Conservation (phyloP, 2,888 invertebrate genomes). For the Oxystoma pomonae region DNA sequence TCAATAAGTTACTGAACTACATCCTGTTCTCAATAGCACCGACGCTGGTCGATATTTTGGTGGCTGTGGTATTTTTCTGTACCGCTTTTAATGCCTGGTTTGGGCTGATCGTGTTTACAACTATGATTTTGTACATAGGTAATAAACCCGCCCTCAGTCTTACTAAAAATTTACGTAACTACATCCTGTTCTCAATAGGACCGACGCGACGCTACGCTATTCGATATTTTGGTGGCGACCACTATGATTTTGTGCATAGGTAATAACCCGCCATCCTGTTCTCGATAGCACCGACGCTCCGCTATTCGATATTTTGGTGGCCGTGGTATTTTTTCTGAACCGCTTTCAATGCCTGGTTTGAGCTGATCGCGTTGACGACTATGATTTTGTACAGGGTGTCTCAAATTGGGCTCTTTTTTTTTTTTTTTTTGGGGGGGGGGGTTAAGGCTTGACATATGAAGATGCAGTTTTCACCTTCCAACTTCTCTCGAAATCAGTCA, state of each 20-base stretch:
- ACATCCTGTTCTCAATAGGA: conserved; percentile 86
- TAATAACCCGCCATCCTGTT: too few relatives aligned
- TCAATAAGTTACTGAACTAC: conserved; percentile 88
- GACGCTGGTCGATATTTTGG: conserved; percentile 85
- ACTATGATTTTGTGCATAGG: conserved; percentile 93
- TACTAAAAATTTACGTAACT: conserved; percentile 89
- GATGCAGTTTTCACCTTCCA: too few relatives aligned
- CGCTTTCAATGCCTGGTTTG: conserved; percentile 91
- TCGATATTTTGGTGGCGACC: conserved; percentile 85
- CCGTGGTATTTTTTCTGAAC: conserved; percentile 84
- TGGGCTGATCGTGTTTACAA: conserved; percentile 88
- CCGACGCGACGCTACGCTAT: conserved; percentile 92
- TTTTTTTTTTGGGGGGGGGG: too few relatives aligned
- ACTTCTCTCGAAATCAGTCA: too few relatives aligned
- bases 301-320: conserved; percentile 88
- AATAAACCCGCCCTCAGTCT: too few relatives aligned
- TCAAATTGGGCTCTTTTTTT: too few relatives aligned
- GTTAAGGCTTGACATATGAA: too few relatives aligned
- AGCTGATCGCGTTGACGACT: conserved; percentile 88
- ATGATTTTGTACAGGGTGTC: conserved; percentile 92
- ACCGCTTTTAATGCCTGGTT: conserved; percentile 89
- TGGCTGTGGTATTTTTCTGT: conserved; percentile 88
- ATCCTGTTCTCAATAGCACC: conserved; percentile 92
- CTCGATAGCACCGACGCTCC: too few relatives aligned
- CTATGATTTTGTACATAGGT: conserved; percentile 93